Evolutionary conservation across 1,140 invertebrate species (phyloP).

Genomic region (Sminthurinus signatus): DNA sequence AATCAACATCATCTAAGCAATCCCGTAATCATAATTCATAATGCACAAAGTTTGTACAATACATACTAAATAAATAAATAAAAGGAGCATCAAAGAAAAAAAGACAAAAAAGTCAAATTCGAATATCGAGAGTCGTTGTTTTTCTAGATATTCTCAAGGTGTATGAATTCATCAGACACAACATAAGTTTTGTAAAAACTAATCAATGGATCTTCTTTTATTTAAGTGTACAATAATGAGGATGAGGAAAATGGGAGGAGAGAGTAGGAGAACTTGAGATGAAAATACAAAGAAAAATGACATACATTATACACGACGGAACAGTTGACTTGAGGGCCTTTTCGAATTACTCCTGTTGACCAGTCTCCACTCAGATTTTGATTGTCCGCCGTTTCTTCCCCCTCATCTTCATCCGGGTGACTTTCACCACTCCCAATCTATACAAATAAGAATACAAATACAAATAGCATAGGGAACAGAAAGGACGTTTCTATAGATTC

Average conservation of each 20-base stretch:
- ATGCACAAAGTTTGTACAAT: not conserved
- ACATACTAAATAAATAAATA: not conserved
- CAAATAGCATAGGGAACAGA: not conserved
- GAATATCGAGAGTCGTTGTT: not conserved
- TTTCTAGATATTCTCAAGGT: not conserved
- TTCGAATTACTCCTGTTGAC: conserved; percentile 41
- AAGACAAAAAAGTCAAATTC: not conserved
- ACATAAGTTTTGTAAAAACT: not conserved
- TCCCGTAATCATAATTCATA: no score
- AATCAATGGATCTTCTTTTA: not conserved
- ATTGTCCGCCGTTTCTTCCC: conserved; percentile 56
- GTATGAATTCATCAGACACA: not conserved
- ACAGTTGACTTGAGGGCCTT: conserved; percentile 45
- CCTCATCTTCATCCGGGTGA: conserved; percentile 63
- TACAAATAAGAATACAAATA: conserved; percentile 27
- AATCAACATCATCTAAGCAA: no score
- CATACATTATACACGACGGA: conserved; percentile 22
- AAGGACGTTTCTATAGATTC: not conserved
- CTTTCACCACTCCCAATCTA: conserved; percentile 75
- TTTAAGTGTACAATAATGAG: not conserved
- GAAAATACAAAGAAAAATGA: not conserved
- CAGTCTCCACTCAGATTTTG: conserved; percentile 41
- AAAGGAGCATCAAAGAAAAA: not conserved
- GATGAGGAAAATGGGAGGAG: not conserved
- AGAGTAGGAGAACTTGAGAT: not conserved